Base-by-base conservation (phyloP, 1,140 invertebrate species). In the Trichogramma pretiosum region DNA sequence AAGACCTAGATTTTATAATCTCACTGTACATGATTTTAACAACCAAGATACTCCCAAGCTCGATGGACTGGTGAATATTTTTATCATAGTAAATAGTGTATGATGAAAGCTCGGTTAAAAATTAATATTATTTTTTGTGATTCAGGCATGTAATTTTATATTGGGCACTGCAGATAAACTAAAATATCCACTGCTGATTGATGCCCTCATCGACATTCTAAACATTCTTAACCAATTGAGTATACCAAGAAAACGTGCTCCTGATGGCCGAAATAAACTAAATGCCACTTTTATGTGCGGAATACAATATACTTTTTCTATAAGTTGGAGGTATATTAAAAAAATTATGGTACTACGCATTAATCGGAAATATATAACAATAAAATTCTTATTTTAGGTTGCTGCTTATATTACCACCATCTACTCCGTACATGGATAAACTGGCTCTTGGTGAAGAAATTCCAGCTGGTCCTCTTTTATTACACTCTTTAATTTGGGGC, bases 231-330 rank as follows among this genome's bases (percentile, higher is more conserved):
- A 89, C 57, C 73, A 76, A 48, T 69, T 66, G 2, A 63, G 56
- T 59, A 76, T 79, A 58, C 63, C 70, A 42, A 70, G 52, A 67
- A 74, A 62, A 54, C 58, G 40, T 41, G 59, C 51, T 40, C 58
- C 72, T 5, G 74, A 74, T 43, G 58, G 67, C 5, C 67, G 70
- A 44, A 73, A 75, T 24, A 82, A 79, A 60, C 74, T 78, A 47
- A 77, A 76, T 22, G 76, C 79, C 41, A 79, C 82, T 23, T 84
- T 83, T 24, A 64, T 90, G 1, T 88, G 87, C 57, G 83, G 87
- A 4, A 83, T 89, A 46, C 88, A 96, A 56, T 96, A 95, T 68
- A 93, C 91, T 61, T 93, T 95, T 58, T 84, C 82, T 34, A 81
- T 90, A 35, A 81, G 81, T 54, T 93, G 89, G 87, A 80, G 85